Evolutionary conservation across 2,113 vertebrate genomes (phyloP), one percentile per base, ranked within the genome.

Genomic region (Dolichallabes microphthalmus): DNA sequence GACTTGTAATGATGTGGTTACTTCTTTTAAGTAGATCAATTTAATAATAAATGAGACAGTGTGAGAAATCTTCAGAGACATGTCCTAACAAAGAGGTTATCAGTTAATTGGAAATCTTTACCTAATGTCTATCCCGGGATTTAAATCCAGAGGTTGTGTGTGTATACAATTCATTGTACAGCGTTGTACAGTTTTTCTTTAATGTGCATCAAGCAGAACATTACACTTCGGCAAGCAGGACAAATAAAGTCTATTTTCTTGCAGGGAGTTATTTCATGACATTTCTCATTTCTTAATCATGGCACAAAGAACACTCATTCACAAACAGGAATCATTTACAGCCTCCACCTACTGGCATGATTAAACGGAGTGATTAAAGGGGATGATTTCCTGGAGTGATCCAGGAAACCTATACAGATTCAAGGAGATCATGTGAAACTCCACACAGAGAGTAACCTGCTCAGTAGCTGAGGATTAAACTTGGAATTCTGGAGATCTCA

Each of bases 171-270:
- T 39, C 8, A 79, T 60, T 79, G 76, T 58, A 74, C 82, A 75
- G 58, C 1, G 4, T 45, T 52, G 58, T 84, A 63, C 58, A 84
- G 17, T 61, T 75, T 75, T 69, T 30, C 17, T 57, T 30, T 68
- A 57, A 78, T 5, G 1, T 25, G 4, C 76, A 58, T 20, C 20
- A 60, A 58, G 19, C 19, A 22, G 30, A 35, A 35, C 14, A 57
- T 68, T 82, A 22, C 45, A 50, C 14, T 19, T 60, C 20, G 50
- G 12, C 22, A 50, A 75, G 82, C 82, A 84, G 58, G 73, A 52
- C 17, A 19, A 84, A 84, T 84, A 84, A 84, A 84, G 39, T 84
- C 53, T 82, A 76, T 84, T 84, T 84, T 84, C 82, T 84, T 76
- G 57, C 71, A 76, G 22, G 57, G 64, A 81, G 13, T 55, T n/a